Percentiles rank a stretch among this genome's conserved stretches.
Conservation (phyloP, 2,888 invertebrate species). For the Cheilosia soror region DNA sequence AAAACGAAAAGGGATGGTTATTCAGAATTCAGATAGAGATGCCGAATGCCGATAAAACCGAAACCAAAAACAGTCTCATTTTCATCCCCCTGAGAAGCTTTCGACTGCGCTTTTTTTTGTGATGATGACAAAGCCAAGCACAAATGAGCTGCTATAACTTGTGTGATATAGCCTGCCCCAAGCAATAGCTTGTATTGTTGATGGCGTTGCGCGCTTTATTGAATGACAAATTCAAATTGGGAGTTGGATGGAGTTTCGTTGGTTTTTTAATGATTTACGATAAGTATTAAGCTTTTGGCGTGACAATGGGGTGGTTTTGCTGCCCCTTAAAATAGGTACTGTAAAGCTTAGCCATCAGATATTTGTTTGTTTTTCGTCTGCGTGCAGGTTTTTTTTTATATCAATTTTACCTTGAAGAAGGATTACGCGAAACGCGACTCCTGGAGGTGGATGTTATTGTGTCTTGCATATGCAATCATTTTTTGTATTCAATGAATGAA, state of each 20-base stretch:
- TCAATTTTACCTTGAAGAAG: background rate
- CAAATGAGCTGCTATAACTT: background rate
- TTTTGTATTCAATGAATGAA: background rate
- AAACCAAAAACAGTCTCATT: background rate
- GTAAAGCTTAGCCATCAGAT: background rate
- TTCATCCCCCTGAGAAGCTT: conserved; percentile 25
- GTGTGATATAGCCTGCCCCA: background rate
- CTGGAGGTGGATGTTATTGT: background rate
- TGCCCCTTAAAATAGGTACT: background rate
- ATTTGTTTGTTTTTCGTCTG: background rate
- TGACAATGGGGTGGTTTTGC: background rate
- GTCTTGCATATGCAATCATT: background rate
- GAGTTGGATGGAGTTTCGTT: background rate
- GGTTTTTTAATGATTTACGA: background rate
- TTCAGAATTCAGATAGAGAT: conserved; percentile 50
- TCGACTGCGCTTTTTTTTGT: conserved; percentile 21
- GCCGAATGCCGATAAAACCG: conserved; percentile 16
- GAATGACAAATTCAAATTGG: conserved; percentile 6
- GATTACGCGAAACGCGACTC: background rate
- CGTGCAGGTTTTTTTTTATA: conserved; percentile 10
- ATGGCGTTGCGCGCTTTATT: background rate
- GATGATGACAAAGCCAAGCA: background rate
- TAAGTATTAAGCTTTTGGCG: background rate
- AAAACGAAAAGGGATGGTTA: conserved; percentile 60
- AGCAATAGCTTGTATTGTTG: conserved; percentile 1